A percentile compares a stretch with the other conserved stretches of the same genome.
Evolutionary conservation across 2,888 invertebrate genomes (phyloP).

Genomic region (Polymixis lichenea): DNA sequence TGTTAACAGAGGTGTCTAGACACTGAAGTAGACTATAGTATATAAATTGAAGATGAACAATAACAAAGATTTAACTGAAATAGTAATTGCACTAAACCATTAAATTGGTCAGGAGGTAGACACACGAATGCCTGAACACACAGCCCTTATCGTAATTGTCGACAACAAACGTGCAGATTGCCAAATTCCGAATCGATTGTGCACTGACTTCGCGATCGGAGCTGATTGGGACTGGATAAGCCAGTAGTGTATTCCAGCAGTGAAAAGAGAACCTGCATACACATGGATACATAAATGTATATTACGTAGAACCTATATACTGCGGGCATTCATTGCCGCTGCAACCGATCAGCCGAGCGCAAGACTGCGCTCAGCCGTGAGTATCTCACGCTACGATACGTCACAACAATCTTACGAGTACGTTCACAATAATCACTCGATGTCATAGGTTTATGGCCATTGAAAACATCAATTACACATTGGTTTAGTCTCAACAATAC

Average conservation of each 20-base stretch:
- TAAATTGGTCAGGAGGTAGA: constrained; percentile 76
- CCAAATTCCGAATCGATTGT: constrained; percentile 26
- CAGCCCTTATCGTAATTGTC: neutral
- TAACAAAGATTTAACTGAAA: constrained; percentile 50
- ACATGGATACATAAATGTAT: constrained; percentile 36
- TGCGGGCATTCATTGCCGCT: constrained; percentile 18
- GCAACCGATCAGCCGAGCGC: constrained; percentile 50
- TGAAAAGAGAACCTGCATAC: constrained; percentile 34
- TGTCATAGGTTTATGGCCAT: constrained; percentile 22
- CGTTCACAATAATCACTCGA: constrained; percentile 45
- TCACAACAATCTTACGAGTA: constrained; percentile 36
- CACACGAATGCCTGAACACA: constrained; percentile 60
- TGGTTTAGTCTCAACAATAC: neutral
- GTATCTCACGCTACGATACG: constrained; percentile 42
- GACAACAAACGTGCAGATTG: constrained; percentile 13
- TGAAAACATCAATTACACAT: constrained; percentile 25
- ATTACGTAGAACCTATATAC: constrained; percentile 28
- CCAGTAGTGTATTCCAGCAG: constrained; percentile 51
- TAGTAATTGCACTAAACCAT: constrained; percentile 58
- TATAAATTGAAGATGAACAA: constrained; percentile 56
- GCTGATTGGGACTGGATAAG: constrained; percentile 23
- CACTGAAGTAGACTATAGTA: constrained; percentile 66
- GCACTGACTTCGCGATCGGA: constrained; percentile 17
- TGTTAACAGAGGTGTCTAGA: constrained; percentile 56
- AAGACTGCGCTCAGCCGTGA: constrained; percentile 44